phyloP scores from a whole-genome alignment of 2,888 invertebrate species.

The Dynastes hyllus region DNA sequence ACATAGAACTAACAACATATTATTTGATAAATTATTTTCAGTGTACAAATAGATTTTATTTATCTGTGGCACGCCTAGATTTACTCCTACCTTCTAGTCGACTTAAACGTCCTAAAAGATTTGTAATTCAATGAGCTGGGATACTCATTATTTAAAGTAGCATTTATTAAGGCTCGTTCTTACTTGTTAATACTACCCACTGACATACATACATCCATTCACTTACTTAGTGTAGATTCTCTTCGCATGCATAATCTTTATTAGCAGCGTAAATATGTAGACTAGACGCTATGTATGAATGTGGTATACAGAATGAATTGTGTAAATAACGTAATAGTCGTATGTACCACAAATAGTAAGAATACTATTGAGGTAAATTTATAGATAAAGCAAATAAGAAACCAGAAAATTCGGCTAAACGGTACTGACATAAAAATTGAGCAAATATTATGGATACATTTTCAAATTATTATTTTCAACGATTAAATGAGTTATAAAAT shows the following conservation, averaged over 20 bases:
- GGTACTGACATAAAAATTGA: too few species aligned
- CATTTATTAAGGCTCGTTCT: conserved; percentile 35
- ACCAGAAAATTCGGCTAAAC: too few species aligned
- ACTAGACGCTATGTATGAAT: background rate
- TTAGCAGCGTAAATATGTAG: background rate
- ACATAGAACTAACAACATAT: background rate
- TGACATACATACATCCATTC: conserved; percentile 14
- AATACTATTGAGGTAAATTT: too few species aligned
- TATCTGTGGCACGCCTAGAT: background rate
- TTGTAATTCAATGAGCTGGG: conserved; percentile 39
- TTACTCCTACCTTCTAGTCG: conserved; percentile 1
- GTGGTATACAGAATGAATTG: too few species aligned
- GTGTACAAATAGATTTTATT: background rate
- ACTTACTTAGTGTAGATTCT: conserved; percentile 5
- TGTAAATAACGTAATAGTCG: too few species aligned
- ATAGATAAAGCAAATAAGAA: too few species aligned
- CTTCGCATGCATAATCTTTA: conserved; percentile 30
- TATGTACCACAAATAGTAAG: too few species aligned
- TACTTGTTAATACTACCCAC: conserved; percentile 46
- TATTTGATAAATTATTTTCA: background rate
- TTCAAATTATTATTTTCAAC: too few species aligned
- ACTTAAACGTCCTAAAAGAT: conserved; percentile 7
- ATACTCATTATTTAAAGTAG: conserved; percentile 32
- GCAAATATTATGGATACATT: too few species aligned
- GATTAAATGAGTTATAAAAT: too few species aligned